Conservation (phyloP, 2,113 vertebrate genomes). For the Vicugna pacos region DNA sequence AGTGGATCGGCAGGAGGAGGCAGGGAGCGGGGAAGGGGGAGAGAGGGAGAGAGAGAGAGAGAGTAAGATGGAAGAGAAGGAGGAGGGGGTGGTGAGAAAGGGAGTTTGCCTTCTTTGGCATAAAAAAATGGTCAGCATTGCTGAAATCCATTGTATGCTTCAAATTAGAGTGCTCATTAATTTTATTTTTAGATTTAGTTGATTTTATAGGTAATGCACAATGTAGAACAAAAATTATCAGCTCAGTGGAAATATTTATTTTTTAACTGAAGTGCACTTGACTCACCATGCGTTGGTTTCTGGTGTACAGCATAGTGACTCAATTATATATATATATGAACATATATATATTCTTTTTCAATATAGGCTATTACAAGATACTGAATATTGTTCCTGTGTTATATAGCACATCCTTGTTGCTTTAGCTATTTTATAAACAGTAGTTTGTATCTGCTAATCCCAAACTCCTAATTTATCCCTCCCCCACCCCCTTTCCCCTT, state of each 20-base stretch:
- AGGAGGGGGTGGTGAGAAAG: not conserved
- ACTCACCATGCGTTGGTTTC: too few species aligned
- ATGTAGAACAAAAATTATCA: conserved; percentile 63
- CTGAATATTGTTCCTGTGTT: too few species aligned
- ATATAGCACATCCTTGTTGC: too few species aligned
- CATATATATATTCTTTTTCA: too few species aligned
- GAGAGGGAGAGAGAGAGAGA: not conserved
- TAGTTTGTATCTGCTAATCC: too few species aligned
- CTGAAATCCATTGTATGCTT: conserved; percentile 51
- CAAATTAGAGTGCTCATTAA: conserved; percentile 47
- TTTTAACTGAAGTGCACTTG: too few species aligned
- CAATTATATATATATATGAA: too few species aligned
- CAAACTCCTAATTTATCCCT: too few species aligned
- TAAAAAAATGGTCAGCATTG: conserved; percentile 55
- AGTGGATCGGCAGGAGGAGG: not conserved
- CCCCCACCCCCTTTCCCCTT: too few species aligned
- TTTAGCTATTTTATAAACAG: too few species aligned
- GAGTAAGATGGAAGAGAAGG: not conserved
- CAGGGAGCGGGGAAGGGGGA: not conserved
- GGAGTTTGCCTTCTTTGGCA: conserved; percentile 56
- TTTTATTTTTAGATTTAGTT: conserved; percentile 46
- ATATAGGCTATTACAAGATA: too few species aligned
- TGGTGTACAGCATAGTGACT: too few species aligned
- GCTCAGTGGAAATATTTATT: conserved; percentile 33
- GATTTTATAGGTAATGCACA: conserved; percentile 65